phyloP scores from a whole-genome alignment of 2,797 vertebrate species.

The Naso thynnoides region DNA sequence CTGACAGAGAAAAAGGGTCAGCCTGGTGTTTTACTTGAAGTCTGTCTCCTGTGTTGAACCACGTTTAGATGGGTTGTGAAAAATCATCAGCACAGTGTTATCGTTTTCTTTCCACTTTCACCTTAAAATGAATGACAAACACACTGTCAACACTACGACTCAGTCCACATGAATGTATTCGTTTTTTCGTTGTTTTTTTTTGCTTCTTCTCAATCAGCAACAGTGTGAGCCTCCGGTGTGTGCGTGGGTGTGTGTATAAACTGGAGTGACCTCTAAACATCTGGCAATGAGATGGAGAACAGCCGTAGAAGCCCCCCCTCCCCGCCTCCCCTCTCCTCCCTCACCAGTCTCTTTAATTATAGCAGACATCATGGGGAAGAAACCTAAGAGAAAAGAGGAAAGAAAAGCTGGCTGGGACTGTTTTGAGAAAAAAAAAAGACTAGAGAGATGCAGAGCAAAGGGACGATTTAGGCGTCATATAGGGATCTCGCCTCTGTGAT shows the following conservation, averaged over 20 bases:
- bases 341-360: slow-evolving; percentile 69
- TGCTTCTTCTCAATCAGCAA: slow-evolving; percentile 21
- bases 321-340: background rate
- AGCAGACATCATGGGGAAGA: slow-evolving; percentile 55
- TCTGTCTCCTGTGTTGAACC: slow-evolving; percentile 40
- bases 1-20: slow-evolving; percentile 29
- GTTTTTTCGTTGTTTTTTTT: background rate
- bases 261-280: slow-evolving; percentile 72
- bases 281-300: slow-evolving; percentile 72
- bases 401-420: slow-evolving; percentile 9
- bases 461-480: slow-evolving; percentile 25
- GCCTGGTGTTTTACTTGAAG: slow-evolving; percentile 53
- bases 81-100: slow-evolving; percentile 46
- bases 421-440: slow-evolving; percentile 6
- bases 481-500: slow-evolving; percentile 49
- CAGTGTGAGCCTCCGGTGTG: slow-evolving; percentile 12
- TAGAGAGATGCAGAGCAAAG: slow-evolving; percentile 8
- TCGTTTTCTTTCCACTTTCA: slow-evolving; percentile 31
- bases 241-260: slow-evolving; percentile 38
- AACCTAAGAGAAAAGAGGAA: slow-evolving; percentile 29
- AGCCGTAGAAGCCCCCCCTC: slow-evolving; percentile 40
- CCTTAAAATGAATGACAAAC: slow-evolving; percentile 44
- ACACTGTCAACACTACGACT: slow-evolving; percentile 57
- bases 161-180: slow-evolving; percentile 74
- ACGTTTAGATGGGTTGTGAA: slow-evolving; percentile 37